Evolutionary conservation across 2,888 invertebrate genomes (phyloP), one percentile per base, ranked within the genome.

Genomic region (Plusia festucae): DNA sequence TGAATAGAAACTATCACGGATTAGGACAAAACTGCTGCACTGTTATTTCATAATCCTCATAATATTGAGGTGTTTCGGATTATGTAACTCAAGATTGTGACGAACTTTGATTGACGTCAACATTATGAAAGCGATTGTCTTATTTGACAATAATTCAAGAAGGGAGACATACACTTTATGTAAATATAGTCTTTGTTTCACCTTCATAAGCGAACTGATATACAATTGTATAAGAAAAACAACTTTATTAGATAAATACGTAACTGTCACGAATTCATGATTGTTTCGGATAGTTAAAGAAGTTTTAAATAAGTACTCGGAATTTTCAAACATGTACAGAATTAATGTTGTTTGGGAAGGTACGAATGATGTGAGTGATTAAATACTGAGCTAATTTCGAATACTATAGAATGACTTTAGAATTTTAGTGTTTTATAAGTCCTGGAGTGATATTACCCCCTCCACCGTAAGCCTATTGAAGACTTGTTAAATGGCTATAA

Each of bases 241-340:
- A 49, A 49, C 46, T 49, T 20, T 49, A 49, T 18, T 49, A 49
- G 46, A 49, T 49, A 49, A 46, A 46, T 46, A 49, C 18, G 46
- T 20, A 49, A 49, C 46, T 20, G 46, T 20, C 46, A 40, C 20
- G 46, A 49, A 49, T 20, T 49, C 18, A n/a, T 40, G 3, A 49
- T 49, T 49, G 20, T 49, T 18, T 49, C 11, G 11, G 46, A 49
- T 49, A 49, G 20, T 49, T 46, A 20, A 20, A 20, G 20, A 18
- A 9, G 7, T 16, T 18, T 9, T 20, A 20, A n/a, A 9, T 9
- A 11, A 18, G 18, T 20, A 49, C 9, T 49, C 46, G 46, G 20
- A 20, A 49, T 20, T 49, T 49, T 20, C 20, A 18, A 16, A 20
- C 11, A 20, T 49, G 46, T 49, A 49, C 46, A 18, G 20, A 49